phyloP scores from a whole-genome alignment of 2,888 invertebrate species.

The Scaeva pyrastri region DNA sequence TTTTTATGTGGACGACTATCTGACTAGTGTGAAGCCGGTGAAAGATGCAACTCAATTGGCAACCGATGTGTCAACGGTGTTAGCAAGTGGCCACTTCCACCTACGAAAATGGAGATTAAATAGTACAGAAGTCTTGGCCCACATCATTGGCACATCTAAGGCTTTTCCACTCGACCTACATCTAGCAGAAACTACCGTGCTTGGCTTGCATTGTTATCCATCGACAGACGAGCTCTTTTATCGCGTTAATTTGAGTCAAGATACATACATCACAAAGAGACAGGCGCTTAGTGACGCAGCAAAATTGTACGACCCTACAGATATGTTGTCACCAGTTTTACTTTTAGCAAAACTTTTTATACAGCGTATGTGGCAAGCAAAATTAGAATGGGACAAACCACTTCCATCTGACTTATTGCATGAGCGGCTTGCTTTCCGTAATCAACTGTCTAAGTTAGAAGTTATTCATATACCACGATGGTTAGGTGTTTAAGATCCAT shows the following conservation, averaged over 20 bases:
- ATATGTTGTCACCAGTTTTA: background rate
- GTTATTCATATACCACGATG: no score
- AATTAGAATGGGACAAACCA: background rate
- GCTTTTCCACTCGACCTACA: background rate
- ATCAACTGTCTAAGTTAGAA: no score
- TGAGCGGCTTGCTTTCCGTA: no score
- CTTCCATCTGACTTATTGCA: no score
- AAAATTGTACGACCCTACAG: background rate
- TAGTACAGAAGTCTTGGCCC: background rate
- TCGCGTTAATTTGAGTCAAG: background rate
- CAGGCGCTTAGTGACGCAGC: background rate
- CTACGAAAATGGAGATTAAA: constrained; percentile 48
- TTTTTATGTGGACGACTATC: constrained; percentile 26
- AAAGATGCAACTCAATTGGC: constrained; percentile 11
- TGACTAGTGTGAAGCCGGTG: constrained; percentile 9
- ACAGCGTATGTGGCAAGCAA: background rate
- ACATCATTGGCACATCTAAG: background rate
- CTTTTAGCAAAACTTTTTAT: background rate
- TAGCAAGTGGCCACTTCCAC: background rate
- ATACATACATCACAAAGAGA: constrained; percentile 14
- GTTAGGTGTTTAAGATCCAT: no score
- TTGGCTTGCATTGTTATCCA: constrained; percentile 34
- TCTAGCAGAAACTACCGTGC: constrained; percentile 24
- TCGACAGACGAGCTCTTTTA: constrained; percentile 30
- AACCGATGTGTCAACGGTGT: background rate